Evolutionary conservation across 2,888 invertebrate genomes (phyloP).

Genomic region (Neoaliturus tenellus): DNA sequence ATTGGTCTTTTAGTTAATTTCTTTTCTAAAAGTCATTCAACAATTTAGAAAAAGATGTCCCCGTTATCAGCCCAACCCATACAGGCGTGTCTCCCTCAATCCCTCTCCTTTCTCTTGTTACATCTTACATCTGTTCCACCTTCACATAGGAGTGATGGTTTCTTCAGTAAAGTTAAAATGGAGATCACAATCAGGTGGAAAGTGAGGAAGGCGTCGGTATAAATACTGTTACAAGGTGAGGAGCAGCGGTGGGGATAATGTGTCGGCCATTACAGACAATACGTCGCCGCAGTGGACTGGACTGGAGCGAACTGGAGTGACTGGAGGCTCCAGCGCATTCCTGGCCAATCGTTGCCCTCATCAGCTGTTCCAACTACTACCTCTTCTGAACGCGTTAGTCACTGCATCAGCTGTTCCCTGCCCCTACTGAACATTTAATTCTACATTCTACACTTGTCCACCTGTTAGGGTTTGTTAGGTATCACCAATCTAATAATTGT

Average conservation of each 20-base stretch:
- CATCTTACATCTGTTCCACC: background rate
- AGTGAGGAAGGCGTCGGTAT: conserved; percentile 22
- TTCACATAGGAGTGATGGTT: background rate
- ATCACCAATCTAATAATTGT: no score
- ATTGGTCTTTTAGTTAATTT: no score
- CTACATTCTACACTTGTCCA: no score
- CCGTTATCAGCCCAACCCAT: no score
- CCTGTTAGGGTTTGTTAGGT: no score
- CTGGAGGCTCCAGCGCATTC: conserved; percentile 17
- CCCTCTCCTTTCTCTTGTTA: conserved; percentile 1
- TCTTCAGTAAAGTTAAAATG: background rate
- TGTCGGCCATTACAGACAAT: conserved; percentile 5
- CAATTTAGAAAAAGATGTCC: no score
- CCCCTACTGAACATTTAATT: background rate
- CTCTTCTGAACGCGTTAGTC: background rate
- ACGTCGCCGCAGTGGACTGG: background rate
- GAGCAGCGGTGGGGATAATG: background rate
- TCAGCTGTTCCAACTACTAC: conserved; percentile 19
- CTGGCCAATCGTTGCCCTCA: conserved; percentile 42
- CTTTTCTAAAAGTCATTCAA: no score
- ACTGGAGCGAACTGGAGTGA: background rate
- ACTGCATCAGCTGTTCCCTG: background rate
- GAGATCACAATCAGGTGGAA: background rate
- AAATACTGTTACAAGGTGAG: conserved; percentile 35
- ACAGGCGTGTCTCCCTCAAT: no score